Percentiles rank a stretch among this genome's conserved stretches.
Evolutionary conservation across 92 coral and sea anemone species (phyloP).

Genomic region (Palythoa caribaeorum): DNA sequence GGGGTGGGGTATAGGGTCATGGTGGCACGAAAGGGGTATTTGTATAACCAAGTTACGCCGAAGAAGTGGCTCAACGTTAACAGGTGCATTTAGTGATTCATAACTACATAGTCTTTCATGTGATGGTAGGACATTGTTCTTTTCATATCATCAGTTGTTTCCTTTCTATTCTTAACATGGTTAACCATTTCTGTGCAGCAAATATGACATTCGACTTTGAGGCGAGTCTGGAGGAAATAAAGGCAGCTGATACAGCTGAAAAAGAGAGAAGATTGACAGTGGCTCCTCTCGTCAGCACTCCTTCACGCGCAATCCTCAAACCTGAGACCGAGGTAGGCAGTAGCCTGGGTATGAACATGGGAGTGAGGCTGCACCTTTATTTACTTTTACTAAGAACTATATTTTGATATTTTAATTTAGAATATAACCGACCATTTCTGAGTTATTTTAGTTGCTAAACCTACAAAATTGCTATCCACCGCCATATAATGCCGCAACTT

Average conservation of each 20-base stretch:
- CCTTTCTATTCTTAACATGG: background rate
- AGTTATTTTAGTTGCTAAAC: too few relatives aligned
- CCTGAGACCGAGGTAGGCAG: constrained; percentile 26
- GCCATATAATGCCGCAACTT: too few relatives aligned
- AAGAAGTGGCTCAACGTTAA: too few relatives aligned
- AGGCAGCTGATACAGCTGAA: constrained; percentile 20
- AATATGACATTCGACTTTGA: constrained; percentile 94
- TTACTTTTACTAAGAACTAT: too few relatives aligned
- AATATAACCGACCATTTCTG: too few relatives aligned
- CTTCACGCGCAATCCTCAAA: constrained; percentile 42
- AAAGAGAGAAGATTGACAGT: constrained; percentile 47
- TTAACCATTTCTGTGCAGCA: constrained; percentile 44
- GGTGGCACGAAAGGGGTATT: too few relatives aligned
- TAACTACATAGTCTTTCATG: background rate
- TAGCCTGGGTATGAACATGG: background rate
- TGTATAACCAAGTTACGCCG: too few relatives aligned
- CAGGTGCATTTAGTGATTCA: too few relatives aligned
- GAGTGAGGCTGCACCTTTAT: background rate
- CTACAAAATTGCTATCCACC: too few relatives aligned
- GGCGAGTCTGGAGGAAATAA: constrained; percentile 64
- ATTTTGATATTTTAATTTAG: too few relatives aligned
- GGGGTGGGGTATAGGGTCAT: too few relatives aligned
- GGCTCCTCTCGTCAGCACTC: constrained; percentile 45
- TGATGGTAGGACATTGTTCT: background rate
- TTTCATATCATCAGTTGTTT: too few relatives aligned